Conservation (phyloP, 2,888 invertebrate genomes). For the Chrysolina oricalcia region DNA sequence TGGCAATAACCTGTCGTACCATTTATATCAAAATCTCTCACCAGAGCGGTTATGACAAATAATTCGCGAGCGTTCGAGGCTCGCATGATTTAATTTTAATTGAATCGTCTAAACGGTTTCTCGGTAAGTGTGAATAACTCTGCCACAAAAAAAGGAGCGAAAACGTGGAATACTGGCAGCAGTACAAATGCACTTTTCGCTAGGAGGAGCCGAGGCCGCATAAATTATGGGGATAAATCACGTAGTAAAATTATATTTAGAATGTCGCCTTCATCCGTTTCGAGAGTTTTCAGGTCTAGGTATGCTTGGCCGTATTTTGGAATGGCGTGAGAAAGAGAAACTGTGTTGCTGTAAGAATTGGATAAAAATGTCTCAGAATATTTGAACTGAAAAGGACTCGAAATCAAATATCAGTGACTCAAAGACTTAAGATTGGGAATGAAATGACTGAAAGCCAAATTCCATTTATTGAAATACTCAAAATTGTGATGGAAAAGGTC, state of each 20-base stretch:
- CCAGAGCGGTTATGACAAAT: conserved; percentile 28
- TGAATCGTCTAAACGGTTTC: conserved; percentile 50
- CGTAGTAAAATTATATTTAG: conserved; percentile 33
- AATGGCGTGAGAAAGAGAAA: neutral
- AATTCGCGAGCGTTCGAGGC: conserved; percentile 27
- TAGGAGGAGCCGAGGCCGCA: neutral
- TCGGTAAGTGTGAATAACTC: conserved; percentile 50
- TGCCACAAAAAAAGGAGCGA: conserved; percentile 22
- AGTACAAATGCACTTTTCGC: conserved; percentile 18
- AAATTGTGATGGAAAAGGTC: too few species aligned
- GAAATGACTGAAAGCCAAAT: too few species aligned
- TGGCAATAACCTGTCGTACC: neutral
- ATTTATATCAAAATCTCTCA: conserved; percentile 17
- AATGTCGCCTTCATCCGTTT: conserved; percentile 19
- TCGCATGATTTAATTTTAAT: conserved; percentile 48
- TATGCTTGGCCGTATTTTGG: neutral
- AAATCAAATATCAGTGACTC: neutral
- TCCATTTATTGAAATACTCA: too few species aligned
- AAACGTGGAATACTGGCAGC: conserved; percentile 11
- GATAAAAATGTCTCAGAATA: too few species aligned
- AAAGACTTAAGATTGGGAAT: too few species aligned
- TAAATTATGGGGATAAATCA: conserved; percentile 27
- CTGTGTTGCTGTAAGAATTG: neutral
- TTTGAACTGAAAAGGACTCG: too few species aligned
- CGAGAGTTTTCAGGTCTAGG: neutral